Evolutionary conservation across 2,113 vertebrate genomes (phyloP).

Genomic region (Takifugu bimaculatus): DNA sequence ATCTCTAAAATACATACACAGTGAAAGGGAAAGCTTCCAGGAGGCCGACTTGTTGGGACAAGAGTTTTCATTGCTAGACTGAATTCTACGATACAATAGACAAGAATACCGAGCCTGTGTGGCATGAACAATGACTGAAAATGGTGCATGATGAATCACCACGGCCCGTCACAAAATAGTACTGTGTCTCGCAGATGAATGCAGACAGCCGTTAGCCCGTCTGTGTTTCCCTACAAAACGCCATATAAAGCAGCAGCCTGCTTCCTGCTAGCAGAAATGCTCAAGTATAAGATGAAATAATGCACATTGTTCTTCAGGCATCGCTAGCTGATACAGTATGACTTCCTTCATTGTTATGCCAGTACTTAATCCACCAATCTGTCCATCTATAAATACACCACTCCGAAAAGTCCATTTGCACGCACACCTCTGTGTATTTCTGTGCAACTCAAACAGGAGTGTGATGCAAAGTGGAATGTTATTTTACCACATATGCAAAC

Average conservation of each 20-base stretch:
- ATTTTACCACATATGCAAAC: too few species aligned
- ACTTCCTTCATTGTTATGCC: neutral
- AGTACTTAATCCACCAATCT: too few species aligned
- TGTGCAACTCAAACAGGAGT: neutral
- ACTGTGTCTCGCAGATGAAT: conserved; percentile 55
- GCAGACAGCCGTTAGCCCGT: conserved; percentile 44
- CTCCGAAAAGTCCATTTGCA: too few species aligned
- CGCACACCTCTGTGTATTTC: too few species aligned
- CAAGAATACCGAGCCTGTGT: conserved; percentile 50
- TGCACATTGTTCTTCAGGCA: conserved; percentile 33
- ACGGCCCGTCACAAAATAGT: conserved; percentile 40
- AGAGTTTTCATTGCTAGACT: conserved; percentile 6
- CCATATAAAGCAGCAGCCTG: conserved; percentile 30
- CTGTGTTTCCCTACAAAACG: conserved; percentile 46
- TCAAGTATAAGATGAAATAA: conserved; percentile 20
- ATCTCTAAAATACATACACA: conserved; percentile 37
- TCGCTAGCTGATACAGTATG: conserved; percentile 44
- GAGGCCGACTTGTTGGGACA: too few species aligned
- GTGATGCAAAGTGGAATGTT: neutral
- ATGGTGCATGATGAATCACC: conserved; percentile 60
- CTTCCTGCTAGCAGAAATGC: conserved; percentile 10
- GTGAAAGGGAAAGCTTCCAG: conserved; percentile 47
- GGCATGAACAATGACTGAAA: conserved; percentile 51
- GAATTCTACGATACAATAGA: conserved; percentile 21
- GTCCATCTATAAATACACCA: too few species aligned